Conservation (phyloP, 2,113 vertebrate species). For the Stigmatopora nigra region DNA sequence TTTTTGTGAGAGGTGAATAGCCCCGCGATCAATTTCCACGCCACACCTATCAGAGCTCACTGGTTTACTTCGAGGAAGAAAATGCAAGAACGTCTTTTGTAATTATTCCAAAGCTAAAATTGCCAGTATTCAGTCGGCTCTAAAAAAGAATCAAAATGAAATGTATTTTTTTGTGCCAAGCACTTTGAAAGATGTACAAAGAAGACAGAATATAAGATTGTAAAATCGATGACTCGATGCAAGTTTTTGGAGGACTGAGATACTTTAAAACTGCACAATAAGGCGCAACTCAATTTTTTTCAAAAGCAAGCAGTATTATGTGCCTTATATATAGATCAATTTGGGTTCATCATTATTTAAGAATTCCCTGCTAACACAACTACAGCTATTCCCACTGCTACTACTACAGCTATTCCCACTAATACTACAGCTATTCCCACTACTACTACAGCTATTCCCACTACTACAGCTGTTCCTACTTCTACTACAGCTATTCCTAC, state of each 20-base stretch:
- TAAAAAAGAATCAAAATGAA: slow-evolving; percentile 68
- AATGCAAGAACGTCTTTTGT: slow-evolving; percentile 44
- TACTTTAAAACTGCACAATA: too few relatives aligned
- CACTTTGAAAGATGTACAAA: slow-evolving; percentile 72
- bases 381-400: too few relatives aligned
- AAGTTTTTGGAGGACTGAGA: slow-evolving; percentile 55
- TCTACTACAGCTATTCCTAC: too few relatives aligned
- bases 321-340: too few relatives aligned
- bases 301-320: too few relatives aligned
- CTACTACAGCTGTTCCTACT: too few relatives aligned
- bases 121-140: slow-evolving; percentile 76
- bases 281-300: too few relatives aligned
- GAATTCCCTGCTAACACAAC: too few relatives aligned
- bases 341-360: too few relatives aligned
- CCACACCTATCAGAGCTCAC: slow-evolving; percentile 61
- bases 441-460: too few relatives aligned
- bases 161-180: slow-evolving; percentile 73
- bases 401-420: too few relatives aligned
- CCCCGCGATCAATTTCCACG: slow-evolving; percentile 64
- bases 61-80: slow-evolving; percentile 54
- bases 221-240: slow-evolving; percentile 67
- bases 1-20: slow-evolving; percentile 63
- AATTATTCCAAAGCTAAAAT: slow-evolving; percentile 79
- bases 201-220: slow-evolving; percentile 72
- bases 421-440: too few relatives aligned